Evolutionary conservation across 2,113 vertebrate genomes (phyloP), one percentile per base, ranked within the genome.

Genomic region (Periophthalmodon schlosseri): DNA sequence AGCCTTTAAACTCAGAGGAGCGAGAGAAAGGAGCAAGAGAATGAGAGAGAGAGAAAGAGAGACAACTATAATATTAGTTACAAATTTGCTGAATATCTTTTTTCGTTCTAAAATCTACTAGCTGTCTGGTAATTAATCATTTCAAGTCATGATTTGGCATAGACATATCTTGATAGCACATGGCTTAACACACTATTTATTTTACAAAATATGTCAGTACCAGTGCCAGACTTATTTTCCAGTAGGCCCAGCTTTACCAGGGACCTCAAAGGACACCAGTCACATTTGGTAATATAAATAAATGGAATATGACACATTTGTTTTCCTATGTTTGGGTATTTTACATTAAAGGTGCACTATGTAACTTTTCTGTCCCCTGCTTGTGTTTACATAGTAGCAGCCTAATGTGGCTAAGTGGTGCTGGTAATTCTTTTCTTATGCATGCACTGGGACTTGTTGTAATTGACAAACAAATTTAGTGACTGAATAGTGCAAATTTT

Each of bases 1-100:
- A 47, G 54, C 44, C 63, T 73, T 70, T 71, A 52, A 72, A 64
- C 70, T 74, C 44, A 23, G 20, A 46, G 50, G 68, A 0, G 63
- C 56, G 52, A 49, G 47, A 16, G 15, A 0, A 13, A 49, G 47
- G 68, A 0, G 52, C 73, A 34, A 60, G 18, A 28, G 16, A 20
- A 16, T 63, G 70, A 47, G 47, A 47, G 68, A 0, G 52, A 49
- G 47, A 16, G 15, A 0, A 13, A 49, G 47, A 16, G 47, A 46
- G 44, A 46, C 6, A 46, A 46, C 7, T 46, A 46, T 28, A 28
- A 28, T 28, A 28, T 28, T 28, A 28, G 28, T 28, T 28, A 28
- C 28, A 28, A 28, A 28, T 28, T 28, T 28, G 28, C 28, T 28
- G 28, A 28, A 14, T 5, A 23, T 58, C 14, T 14, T 60, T 60